Percentiles rank a stretch among this genome's conserved stretches.
These are phyloP conservation scores for Herminia tarsipennalis DNA, from an alignment of 2,888 invertebrate species.

Conservation along the genomic window DNA sequence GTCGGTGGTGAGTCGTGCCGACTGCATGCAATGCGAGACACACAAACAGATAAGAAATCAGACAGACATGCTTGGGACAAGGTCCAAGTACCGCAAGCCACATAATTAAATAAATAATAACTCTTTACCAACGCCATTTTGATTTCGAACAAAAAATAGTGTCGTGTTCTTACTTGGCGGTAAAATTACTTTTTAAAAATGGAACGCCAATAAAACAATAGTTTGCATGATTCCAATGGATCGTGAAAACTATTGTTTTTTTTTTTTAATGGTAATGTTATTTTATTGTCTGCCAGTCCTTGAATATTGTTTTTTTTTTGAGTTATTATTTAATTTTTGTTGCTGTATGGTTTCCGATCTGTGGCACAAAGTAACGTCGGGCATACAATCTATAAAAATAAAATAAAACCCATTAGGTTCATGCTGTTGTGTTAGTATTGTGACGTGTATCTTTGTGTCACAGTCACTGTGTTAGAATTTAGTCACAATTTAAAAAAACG, in stretches of 20 bases:
- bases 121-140: constrained; percentile 9
- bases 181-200: too few species aligned
- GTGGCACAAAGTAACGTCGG: constrained; percentile 32
- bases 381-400: constrained; percentile 37
- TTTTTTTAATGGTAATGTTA: too few species aligned
- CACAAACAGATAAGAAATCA: constrained; percentile 61
- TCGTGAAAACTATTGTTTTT: too few species aligned
- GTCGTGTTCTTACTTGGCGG: too few species aligned
- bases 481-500: not conserved
- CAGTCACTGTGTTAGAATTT: constrained; percentile 21
- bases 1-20: constrained; percentile 61
- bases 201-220: too few species aligned
- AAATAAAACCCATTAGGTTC: constrained; percentile 35
- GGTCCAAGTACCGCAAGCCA: constrained; percentile 20
- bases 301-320: too few species aligned
- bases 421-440: constrained; percentile 23
- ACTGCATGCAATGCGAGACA: constrained; percentile 77
- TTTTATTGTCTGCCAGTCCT: too few species aligned
- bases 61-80: constrained; percentile 47
- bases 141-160: not conserved
- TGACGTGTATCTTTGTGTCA: constrained; percentile 18
- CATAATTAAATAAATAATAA: constrained; percentile 26
- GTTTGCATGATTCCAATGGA: too few species aligned
- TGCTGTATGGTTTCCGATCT: constrained; percentile 13
- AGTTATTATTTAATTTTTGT: constrained; percentile 27